Percentiles rank a stretch among this genome's conserved stretches.
Conservation (phyloP, 2,888 invertebrate species). For the Siphlonurus alternatus region DNA sequence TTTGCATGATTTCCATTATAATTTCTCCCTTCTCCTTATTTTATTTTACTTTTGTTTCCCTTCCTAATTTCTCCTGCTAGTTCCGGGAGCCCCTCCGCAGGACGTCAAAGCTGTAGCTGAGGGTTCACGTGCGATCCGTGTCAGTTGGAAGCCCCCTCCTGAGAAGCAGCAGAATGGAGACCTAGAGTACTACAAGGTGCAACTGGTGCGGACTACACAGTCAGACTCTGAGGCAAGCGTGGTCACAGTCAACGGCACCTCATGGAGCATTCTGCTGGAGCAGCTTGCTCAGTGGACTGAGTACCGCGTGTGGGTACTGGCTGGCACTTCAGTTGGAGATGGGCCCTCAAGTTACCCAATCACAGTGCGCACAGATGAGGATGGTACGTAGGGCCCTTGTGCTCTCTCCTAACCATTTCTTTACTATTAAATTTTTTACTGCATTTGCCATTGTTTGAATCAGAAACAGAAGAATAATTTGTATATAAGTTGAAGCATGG, state of each 20-base stretch:
- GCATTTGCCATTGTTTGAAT: background rate
- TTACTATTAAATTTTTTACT: no score
- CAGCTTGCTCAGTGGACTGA: conserved; percentile 89
- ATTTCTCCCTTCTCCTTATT: background rate
- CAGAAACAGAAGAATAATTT: no score
- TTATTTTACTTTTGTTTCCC: background rate
- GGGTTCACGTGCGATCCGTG: conserved; percentile 75
- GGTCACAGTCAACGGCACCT: conserved; percentile 50
- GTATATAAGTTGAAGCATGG: no score
- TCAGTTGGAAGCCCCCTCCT: conserved; percentile 87
- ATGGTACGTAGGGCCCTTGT: conserved; percentile 63
- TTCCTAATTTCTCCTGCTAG: conserved; percentile 30
- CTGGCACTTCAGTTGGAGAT: conserved; percentile 91
- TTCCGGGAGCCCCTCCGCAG: conserved; percentile 92
- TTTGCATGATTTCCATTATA: background rate
- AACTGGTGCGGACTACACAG: conserved; percentile 21
- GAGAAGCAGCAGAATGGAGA: conserved; percentile 80
- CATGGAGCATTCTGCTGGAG: conserved; percentile 64
- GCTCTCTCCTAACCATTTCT: conserved; percentile 15
- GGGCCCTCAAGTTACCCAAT: conserved; percentile 87
- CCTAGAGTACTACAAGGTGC: conserved; percentile 89
- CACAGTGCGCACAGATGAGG: conserved; percentile 89
- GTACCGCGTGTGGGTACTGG: conserved; percentile 92
- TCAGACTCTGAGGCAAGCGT: conserved; percentile 68
- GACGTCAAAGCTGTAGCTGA: conserved; percentile 79